These are phyloP conservation scores for Callitettix versicolor DNA, from an alignment of 1,140 invertebrate genomes.

Conservation along the genomic window DNA sequence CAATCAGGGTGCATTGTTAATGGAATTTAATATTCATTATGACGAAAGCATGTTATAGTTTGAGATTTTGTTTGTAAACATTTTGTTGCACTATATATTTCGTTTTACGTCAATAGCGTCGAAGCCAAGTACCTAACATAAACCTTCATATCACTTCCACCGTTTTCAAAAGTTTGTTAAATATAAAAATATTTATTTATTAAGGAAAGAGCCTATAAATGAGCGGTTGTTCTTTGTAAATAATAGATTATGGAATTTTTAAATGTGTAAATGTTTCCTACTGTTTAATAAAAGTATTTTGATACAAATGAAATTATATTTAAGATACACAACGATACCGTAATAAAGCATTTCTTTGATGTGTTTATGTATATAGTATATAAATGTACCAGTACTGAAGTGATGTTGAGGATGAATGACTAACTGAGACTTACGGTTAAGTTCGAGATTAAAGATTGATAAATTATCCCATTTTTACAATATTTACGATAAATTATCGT, in stretches of 20 bases:
- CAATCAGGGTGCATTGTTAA: conserved; percentile 19
- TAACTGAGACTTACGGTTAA: neutral
- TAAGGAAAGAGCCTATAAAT: neutral
- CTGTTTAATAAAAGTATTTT: conserved; percentile 6
- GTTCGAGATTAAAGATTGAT: neutral
- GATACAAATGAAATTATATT: conserved; percentile 3
- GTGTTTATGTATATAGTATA: neutral
- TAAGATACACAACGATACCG: neutral
- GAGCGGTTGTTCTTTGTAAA: neutral
- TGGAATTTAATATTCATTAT: neutral
- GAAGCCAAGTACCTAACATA: no score
- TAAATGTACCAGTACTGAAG: neutral
- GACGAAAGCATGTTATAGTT: conserved; percentile 4
- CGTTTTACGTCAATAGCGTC: no score
- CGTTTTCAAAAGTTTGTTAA: neutral
- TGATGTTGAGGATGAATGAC: neutral
- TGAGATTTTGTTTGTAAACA: neutral
- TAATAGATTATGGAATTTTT: neutral
- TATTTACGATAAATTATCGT: neutral
- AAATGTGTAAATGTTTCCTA: conserved; percentile 7
- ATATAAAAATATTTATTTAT: neutral
- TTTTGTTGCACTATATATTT: neutral
- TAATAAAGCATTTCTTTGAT: no score
- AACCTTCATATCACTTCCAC: no score
- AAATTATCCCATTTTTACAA: neutral